Conservation (phyloP, 2,113 vertebrate species). For the Taxidea taxus region DNA sequence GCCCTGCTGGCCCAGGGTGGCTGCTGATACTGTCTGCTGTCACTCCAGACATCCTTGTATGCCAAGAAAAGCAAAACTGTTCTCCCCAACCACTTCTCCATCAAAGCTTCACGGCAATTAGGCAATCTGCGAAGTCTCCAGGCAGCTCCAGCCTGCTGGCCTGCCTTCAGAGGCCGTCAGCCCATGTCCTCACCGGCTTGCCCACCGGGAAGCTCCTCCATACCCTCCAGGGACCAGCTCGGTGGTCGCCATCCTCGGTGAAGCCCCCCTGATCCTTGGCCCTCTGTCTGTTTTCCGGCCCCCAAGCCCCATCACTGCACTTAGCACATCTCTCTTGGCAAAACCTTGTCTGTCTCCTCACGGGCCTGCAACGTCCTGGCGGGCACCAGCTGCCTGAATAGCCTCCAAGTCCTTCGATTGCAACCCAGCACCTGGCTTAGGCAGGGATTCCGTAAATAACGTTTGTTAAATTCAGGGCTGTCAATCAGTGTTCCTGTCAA, state of each 20-base stretch:
- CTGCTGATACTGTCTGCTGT: not conserved
- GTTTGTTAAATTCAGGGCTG: not conserved
- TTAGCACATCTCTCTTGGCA: not conserved
- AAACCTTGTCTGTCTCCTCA: not conserved
- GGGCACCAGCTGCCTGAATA: too few relatives aligned
- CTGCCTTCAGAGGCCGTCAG: not conserved
- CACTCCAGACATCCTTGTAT: not conserved
- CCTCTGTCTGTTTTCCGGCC: not conserved
- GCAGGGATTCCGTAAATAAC: not conserved
- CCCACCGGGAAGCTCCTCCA: not conserved
- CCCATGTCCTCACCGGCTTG: not conserved
- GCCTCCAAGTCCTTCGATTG: not conserved
- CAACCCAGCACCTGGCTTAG: not conserved
- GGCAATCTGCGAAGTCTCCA: too few relatives aligned
- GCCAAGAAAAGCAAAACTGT: not conserved
- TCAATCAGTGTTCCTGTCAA: not conserved
- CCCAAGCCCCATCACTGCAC: not conserved
- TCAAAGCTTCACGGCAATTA: not conserved
- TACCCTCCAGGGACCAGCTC: not conserved
- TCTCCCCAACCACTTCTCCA: not conserved
- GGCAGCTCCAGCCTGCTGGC: not conserved
- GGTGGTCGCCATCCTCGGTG: not conserved
- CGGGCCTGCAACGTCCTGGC: not conserved
- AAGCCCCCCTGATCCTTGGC: not conserved
- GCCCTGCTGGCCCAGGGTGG: not conserved